Conservation (phyloP, 1,140 invertebrate species). For the Monomorium pharaonis region DNA sequence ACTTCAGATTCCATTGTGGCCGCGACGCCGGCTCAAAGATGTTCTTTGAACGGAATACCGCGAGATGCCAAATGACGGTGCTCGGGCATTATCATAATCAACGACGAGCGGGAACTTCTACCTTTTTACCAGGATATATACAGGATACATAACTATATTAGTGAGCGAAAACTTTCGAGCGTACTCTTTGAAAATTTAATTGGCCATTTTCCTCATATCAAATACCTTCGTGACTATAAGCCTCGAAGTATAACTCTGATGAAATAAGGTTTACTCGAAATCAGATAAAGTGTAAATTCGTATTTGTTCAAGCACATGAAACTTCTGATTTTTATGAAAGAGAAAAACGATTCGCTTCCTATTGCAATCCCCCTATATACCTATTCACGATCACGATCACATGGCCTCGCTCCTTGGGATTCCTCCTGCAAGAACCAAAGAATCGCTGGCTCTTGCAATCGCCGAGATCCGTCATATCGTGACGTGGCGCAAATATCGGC, state of each 20-base stretch:
- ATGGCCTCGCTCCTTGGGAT: background rate
- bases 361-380: background rate
- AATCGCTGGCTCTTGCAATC: constrained; percentile 1
- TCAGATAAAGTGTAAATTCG: background rate
- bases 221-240: background rate
- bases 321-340: background rate
- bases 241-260: background rate
- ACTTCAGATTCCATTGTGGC: constrained; percentile 26
- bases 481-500: constrained; percentile 40
- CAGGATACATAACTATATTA: constrained; percentile 2
- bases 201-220: background rate
- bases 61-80: constrained; percentile 44
- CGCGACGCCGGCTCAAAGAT: constrained; percentile 15
- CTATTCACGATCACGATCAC: background rate
- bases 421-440: background rate
- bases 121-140: constrained; percentile 4
- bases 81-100: constrained; percentile 54
- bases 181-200: constrained; percentile 7
- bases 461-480: constrained; percentile 37
- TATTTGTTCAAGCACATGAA: background rate
- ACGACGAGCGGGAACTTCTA: constrained; percentile 37
- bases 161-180: constrained; percentile 2
- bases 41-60: constrained; percentile 39
- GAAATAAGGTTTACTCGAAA: background rate
- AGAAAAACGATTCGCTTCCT: background rate